Evolutionary conservation across 2,888 invertebrate genomes (phyloP).

Genomic region (Lithodes maja): DNA sequence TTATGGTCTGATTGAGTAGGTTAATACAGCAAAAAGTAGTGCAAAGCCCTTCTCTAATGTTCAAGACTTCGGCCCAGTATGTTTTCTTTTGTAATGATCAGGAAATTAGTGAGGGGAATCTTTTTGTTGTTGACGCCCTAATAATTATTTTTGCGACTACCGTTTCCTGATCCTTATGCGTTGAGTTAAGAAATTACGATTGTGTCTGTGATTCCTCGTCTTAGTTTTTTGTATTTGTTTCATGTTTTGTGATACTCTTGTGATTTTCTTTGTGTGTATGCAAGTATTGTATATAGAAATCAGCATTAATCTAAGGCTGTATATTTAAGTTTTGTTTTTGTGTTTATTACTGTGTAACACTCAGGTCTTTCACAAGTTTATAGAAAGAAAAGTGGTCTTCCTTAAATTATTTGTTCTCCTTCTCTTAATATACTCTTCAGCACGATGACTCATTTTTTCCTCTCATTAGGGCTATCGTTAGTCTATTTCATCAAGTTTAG

Average conservation of each 20-base stretch:
- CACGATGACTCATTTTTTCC: too few species aligned
- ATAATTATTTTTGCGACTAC: background rate
- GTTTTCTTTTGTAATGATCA: conserved; percentile 22
- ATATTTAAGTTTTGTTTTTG: conserved; percentile 48
- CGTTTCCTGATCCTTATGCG: background rate
- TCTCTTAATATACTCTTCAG: background rate
- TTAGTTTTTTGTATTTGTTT: conserved; percentile 47
- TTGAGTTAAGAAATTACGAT: conserved; percentile 30
- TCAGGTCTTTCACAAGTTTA: conserved; percentile 64
- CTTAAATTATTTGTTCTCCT: conserved; percentile 50
- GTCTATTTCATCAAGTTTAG: too few species aligned
- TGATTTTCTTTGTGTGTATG: conserved; percentile 55
- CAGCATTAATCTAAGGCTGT: conserved; percentile 54
- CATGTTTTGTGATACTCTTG: conserved; percentile 53
- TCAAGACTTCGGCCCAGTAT: background rate
- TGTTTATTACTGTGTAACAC: conserved; percentile 41
- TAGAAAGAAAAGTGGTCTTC: conserved; percentile 63
- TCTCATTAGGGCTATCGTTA: too few species aligned
- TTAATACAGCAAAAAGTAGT: too few species aligned
- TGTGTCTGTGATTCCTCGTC: conserved; percentile 59
- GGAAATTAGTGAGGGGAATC: conserved; percentile 47
- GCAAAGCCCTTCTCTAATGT: too few species aligned
- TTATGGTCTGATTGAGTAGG: too few species aligned
- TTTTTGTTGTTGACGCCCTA: background rate
- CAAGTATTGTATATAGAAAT: conserved; percentile 54